Conservation (phyloP, 2,888 invertebrate species). For the Ommatoiulus sabulosus region DNA sequence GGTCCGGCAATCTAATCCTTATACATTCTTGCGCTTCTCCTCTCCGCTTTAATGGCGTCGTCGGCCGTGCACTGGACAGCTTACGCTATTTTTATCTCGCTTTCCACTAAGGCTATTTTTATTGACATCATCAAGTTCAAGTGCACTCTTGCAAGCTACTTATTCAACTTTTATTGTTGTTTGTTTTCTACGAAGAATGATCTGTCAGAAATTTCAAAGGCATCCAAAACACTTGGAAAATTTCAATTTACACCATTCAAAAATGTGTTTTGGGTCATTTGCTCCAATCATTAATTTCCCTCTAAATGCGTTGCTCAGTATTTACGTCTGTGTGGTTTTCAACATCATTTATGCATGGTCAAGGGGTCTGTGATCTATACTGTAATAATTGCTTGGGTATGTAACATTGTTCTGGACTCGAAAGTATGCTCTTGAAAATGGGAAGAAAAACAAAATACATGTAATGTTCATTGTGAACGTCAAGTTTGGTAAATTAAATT, state of each 20-base stretch:
- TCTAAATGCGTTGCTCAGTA: too few species aligned
- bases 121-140: conserved; percentile 40
- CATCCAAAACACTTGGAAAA: background rate
- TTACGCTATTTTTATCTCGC: conserved; percentile 6
- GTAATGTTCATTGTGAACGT: too few species aligned
- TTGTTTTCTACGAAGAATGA: background rate
- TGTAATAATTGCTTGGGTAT: too few species aligned
- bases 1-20: conserved; percentile 34
- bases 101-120: conserved; percentile 21
- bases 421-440: too few species aligned
- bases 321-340: too few species aligned
- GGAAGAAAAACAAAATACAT: too few species aligned
- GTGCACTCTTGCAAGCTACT: conserved; percentile 21
- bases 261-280: background rate
- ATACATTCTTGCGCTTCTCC: conserved; percentile 32
- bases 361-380: too few species aligned
- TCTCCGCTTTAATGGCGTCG: background rate
- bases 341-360: too few species aligned
- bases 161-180: conserved; percentile 30
- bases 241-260: background rate
- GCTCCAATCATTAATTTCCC: too few species aligned
- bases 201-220: background rate
- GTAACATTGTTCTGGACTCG: too few species aligned
- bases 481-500: too few species aligned
- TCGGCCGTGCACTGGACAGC: background rate